A percentile compares a stretch with the other conserved stretches of the same genome.
Evolutionary conservation across 2,888 invertebrate genomes (phyloP).

Genomic region (Drosophila pullipes): DNA sequence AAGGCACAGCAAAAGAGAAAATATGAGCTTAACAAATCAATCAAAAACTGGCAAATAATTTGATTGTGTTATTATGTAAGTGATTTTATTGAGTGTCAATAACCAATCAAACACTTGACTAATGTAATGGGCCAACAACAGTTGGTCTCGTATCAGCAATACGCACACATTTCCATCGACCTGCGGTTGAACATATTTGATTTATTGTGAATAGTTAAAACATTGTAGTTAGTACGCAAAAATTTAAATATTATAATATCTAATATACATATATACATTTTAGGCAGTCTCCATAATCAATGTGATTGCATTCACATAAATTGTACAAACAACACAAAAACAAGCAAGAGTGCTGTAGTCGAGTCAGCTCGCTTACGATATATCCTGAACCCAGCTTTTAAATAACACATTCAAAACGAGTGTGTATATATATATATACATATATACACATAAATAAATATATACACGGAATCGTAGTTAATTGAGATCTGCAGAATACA

Average conservation of each 20-base stretch:
- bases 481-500: too few species aligned
- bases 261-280: neutral
- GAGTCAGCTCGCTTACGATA: too few species aligned
- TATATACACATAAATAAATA: too few species aligned
- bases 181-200: constrained; percentile 13
- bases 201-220: constrained; percentile 3
- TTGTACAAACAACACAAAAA: neutral
- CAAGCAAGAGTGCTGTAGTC: too few species aligned
- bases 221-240: neutral
- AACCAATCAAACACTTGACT: constrained; percentile 17
- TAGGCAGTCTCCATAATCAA: neutral
- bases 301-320: neutral
- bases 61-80: neutral
- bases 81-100: constrained; percentile 13
- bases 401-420: too few species aligned
- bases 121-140: constrained; percentile 20
- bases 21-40: neutral
- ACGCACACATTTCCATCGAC: neutral
- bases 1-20: neutral
- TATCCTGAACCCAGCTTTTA: too few species aligned
- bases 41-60: neutral
- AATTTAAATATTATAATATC: neutral
- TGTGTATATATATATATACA: too few species aligned
- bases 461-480: too few species aligned
- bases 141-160: constrained; percentile 11